Evolutionary conservation across 2,797 vertebrate species (phyloP), one percentile per base, ranked within the genome.

Genomic region (Bradypus variegatus): DNA sequence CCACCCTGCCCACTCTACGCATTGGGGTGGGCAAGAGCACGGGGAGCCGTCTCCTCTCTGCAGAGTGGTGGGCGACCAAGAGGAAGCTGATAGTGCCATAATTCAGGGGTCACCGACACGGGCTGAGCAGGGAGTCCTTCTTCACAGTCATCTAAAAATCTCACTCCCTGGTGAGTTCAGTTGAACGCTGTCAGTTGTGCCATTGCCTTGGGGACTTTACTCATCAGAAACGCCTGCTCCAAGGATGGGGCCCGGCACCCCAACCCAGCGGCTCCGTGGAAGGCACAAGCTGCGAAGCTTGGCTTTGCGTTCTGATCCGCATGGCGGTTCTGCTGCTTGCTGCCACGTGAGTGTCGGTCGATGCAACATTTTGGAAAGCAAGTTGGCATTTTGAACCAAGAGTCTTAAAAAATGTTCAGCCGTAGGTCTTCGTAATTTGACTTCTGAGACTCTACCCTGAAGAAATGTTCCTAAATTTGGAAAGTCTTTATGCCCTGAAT

Each of bases 191-290:
- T 21, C 5, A 2, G 36, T 1, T 25, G 60, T 38, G 38, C 25
- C 1, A 0, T 10, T 15, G n/a, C 53, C 3, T 16, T 5, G 2
- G 41, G 53, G 73, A 53, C 41, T n/a, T 27, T 5, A 1, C 45
- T 2, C 10, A 1, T 23, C 41, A 72, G 55, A 19, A 25, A 3
- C 2, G 31, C 45, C 13, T 4, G 67, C 67, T 19, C 67, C 67
- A 67, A 67, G 65, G 65, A 33, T 31, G 33, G 33, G 33, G 29
- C 65, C n/a, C 15, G 33, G 15, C 8, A 33, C 16, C 15, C 55
- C 45, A 0, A 0, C 9, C 45, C 12, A 1, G 13, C 2, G 1
- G 29, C 1, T 6, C 55, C 11, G 0, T 10, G 14, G 10, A 4
- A 18, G 18, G 67, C 8, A 18, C 4, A 4, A 36, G 15, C 67